Evolutionary conservation across 2,113 vertebrate species (phyloP), one percentile per base, ranked within the genome.

Genomic region (Gnathonemus echidnorhynchus): DNA sequence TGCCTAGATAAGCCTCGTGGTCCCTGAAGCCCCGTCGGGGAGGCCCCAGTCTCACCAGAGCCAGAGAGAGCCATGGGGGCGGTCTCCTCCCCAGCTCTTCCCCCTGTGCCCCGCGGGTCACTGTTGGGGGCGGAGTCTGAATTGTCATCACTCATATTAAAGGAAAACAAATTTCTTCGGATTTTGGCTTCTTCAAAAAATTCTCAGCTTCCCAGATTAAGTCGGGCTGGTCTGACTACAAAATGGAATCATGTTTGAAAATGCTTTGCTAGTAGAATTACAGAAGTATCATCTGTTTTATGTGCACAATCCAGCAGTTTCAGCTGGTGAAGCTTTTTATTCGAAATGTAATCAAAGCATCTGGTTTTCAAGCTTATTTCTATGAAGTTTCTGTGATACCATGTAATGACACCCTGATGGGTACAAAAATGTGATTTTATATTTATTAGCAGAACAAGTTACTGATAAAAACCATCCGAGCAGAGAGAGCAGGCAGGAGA

Each of bases 111-210:
- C n/a, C 90, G 70, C 70, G 88, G 88, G 91, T 90, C 92, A 92
- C 46, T 92, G 94, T 94, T 90, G 92, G 94, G 90, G 93, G 86
- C 90, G 49, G 93, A 92, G 92, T 92, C 95, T 46, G 95, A 94
- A 94, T 94, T 95, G 52, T 95, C 96, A 94, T 96, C 95, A 94
- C 95, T 96, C 96, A 96, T 96, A 93, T 90, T 95, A 92, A 86
- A 88, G 90, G 91, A 90, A 91, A 91, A 94, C 90, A 93, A 89
- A 90, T 93, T 91, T 87, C 83, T 80, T 46, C 83, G 85, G 91
- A 89, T 92, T 58, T 66, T 88, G 90, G 42, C 90, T 42, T 27
- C 45, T 56, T 24, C 9, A 80, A 92, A 87, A 94, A 93, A 88
- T 56, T 88, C 92, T 93, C 92, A 13, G 48, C 56, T 45, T 52